Base-by-base conservation (phyloP, 2,113 vertebrate genomes). In the Plestiodon gilberti region DNA sequence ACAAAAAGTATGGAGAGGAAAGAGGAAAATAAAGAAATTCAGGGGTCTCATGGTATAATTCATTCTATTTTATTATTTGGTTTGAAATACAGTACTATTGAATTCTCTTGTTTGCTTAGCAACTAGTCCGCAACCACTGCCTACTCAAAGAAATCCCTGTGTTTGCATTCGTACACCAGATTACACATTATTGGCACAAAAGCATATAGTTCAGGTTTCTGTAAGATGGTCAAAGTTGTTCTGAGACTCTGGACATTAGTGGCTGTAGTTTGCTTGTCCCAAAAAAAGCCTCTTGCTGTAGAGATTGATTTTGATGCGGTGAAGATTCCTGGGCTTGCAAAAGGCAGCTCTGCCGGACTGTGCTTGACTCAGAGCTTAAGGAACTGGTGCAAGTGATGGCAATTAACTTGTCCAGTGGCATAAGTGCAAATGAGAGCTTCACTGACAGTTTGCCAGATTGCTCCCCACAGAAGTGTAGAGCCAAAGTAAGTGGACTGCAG, bases 311-410 rank as follows among this genome's bases (percentile, higher is more conserved):
- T 38, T 89, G 89, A 86, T 87, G 85, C 90, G 0, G 0, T 91
- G 92, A 85, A 94, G 93, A 93, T 88, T 78, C 64, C 86, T 91
- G 92, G 92, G 94, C 90, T 91, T 93, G 90, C 90, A 85, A 90
- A 84, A 43, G 74, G 76, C 77, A 89, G 87, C 69, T 92, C 3
- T 0, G 59, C 65, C 0, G n/a, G 78, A 89, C 15, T n/a, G 48
- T 30, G 25, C 25, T 2, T n/a, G 74, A 8, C n/a, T 77, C 74
- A n/a, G 48, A 77, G 48, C 14, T 77, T 82, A 92, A 90, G 87
- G 9, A 75, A 57, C 33, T 81, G 57, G 81, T 87, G 70, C 88
- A 81, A 84, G 10, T 89, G 87, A 73, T 77, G 86, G 91, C 84
- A 91, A 83, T 90, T 65, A 78, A 33, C 78, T 89, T 90, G 84